Evolutionary conservation across 2,113 vertebrate genomes (phyloP).

Genomic region (Alouatta palliata): DNA sequence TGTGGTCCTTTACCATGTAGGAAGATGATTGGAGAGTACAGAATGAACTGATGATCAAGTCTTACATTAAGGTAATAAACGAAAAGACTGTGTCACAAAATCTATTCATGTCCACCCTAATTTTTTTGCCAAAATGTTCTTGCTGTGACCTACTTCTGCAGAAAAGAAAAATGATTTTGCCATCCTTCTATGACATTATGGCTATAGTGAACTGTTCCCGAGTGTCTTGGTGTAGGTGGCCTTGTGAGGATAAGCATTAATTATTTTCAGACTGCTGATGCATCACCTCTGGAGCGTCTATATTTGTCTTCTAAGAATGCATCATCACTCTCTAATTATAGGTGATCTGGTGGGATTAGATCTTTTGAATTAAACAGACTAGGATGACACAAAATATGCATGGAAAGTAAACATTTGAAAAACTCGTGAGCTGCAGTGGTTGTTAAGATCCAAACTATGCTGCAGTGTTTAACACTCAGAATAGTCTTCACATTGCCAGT

Average conservation of each 20-base stretch:
- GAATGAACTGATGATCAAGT: neutral
- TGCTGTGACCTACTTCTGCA: conserved; percentile 82
- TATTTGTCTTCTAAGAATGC: conserved; percentile 80
- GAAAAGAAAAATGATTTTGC: conserved; percentile 83
- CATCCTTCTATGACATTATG: conserved; percentile 76
- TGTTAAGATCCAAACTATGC: neutral
- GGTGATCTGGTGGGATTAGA: conserved; percentile 67
- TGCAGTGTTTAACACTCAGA: neutral
- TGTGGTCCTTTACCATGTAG: conserved; percentile 21
- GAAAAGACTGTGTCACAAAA: conserved; percentile 75
- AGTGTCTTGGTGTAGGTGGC: conserved; percentile 75
- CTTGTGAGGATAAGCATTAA: conserved; percentile 81
- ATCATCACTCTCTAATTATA: conserved; percentile 79
- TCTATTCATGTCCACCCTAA: conserved; percentile 63
- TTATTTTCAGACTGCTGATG: conserved; percentile 82
- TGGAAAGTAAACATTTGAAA: conserved; percentile 48
- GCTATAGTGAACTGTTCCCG: conserved; percentile 74
- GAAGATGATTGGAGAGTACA: conserved; percentile 39
- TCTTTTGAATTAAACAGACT: conserved; percentile 64
- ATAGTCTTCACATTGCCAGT: neutral
- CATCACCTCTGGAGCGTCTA: conserved; percentile 70
- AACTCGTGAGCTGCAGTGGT: neutral
- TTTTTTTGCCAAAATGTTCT: conserved; percentile 67
- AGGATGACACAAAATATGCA: conserved; percentile 44
- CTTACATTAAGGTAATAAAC: conserved; percentile 70